Percentiles rank a stretch among this genome's conserved stretches.
These are phyloP conservation scores for Alces alces DNA, from an alignment of 2,113 vertebrate genomes.

Conservation along the genomic window DNA sequence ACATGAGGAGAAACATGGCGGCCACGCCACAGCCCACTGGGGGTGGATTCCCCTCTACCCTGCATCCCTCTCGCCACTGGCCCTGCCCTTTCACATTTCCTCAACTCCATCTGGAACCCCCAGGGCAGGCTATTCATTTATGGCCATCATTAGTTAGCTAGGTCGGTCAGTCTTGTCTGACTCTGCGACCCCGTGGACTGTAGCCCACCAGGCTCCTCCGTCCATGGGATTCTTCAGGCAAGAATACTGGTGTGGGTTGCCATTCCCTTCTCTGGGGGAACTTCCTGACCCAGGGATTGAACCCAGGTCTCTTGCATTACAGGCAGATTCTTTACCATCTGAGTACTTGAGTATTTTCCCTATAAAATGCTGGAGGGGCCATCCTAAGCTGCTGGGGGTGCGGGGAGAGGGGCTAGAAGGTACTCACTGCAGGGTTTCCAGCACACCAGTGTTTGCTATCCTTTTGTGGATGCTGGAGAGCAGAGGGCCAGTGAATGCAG, in stretches of 20 bases:
- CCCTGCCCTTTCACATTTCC: neutral
- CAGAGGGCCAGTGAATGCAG: neutral
- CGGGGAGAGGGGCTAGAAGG: neutral
- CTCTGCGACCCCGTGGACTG: neutral
- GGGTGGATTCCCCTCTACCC: fast-evolving
- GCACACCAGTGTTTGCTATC: neutral
- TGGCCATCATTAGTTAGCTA: no score
- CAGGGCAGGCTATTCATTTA: neutral
- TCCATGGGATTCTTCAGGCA: neutral
- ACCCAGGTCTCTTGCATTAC: neutral
- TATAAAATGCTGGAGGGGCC: neutral
- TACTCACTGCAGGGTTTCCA: neutral
- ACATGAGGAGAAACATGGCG: neutral
- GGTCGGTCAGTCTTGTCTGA: neutral
- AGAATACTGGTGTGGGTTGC: neutral
- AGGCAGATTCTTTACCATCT: neutral
- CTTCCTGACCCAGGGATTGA: neutral
- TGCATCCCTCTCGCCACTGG: fast-evolving
- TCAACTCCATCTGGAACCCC: neutral
- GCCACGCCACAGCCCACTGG: fast-evolving
- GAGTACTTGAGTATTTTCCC: neutral
- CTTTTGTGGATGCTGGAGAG: neutral
- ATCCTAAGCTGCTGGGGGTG: neutral
- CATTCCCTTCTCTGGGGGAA: neutral
- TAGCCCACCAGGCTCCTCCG: neutral